Conservation (phyloP, 2,113 vertebrate genomes). For the Bubo scandiacus region DNA sequence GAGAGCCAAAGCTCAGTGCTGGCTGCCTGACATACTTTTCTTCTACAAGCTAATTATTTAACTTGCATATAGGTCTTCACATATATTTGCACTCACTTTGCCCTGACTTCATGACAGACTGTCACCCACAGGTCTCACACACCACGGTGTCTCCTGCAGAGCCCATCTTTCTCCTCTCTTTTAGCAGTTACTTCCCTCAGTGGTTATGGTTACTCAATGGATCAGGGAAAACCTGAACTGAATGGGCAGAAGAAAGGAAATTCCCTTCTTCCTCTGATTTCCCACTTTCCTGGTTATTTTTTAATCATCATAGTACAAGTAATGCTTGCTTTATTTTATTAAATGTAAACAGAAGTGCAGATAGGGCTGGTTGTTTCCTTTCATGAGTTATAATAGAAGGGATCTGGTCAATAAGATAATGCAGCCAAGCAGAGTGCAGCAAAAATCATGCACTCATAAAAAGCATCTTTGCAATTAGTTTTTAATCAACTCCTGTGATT, state of each 20-base stretch:
- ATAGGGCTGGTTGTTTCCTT: background rate
- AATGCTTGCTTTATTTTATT: background rate
- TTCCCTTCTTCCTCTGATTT: background rate
- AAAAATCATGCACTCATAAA: background rate
- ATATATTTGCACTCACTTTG: background rate
- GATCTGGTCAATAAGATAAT: background rate
- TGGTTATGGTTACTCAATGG: background rate
- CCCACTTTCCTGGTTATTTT: background rate
- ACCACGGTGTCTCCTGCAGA: background rate
- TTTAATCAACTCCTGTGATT: background rate
- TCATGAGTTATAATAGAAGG: background rate
- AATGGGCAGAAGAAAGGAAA: background rate
- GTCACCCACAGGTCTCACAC: background rate
- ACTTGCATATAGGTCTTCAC: background rate
- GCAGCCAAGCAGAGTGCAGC: background rate
- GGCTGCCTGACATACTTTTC: background rate
- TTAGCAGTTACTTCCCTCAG: background rate
- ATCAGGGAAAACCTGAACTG: background rate
- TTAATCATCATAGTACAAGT: background rate
- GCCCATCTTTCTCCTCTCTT: background rate
- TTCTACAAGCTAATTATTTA: background rate
- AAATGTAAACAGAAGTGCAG: conserved; percentile 23
- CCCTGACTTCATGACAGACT: background rate
- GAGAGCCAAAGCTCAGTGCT: background rate
- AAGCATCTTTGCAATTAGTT: background rate